Conservation (phyloP, 2,888 invertebrate species). For the Mythimna impura region DNA sequence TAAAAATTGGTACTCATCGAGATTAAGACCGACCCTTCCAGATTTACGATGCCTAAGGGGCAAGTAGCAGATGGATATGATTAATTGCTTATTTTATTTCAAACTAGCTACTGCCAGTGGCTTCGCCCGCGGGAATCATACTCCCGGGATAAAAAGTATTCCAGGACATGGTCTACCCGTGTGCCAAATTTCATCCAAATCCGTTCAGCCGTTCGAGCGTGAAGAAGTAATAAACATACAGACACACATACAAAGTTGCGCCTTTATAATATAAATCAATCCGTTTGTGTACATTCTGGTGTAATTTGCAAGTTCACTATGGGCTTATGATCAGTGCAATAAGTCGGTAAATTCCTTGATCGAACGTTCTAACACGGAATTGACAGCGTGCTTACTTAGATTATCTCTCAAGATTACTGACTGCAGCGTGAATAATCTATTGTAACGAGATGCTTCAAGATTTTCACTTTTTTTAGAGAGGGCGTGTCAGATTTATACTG, state of each 20-base stretch:
- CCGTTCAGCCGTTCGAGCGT: too few species aligned
- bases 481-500: too few species aligned
- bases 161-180: too few species aligned
- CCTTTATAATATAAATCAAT: too few species aligned
- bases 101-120: neutral
- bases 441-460: conserved; percentile 4
- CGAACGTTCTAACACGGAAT: conserved; percentile 2
- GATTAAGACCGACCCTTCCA: conserved; percentile 63
- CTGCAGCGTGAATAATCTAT: conserved; percentile 26
- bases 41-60: conserved; percentile 60
- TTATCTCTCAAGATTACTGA: conserved; percentile 26
- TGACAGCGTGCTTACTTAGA: conserved; percentile 5
- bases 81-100: conserved; percentile 52
- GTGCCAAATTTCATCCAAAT: too few species aligned
- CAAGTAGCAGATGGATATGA: conserved; percentile 60
- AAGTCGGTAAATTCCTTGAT: conserved; percentile 12
- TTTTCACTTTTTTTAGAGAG: too few species aligned
- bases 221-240: too few species aligned
- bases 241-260: too few species aligned
- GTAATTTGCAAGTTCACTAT: neutral
- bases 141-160: too few species aligned
- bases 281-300: neutral
- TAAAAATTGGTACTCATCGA: conserved; percentile 64
- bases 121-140: too few species aligned
- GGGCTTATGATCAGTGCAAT: neutral